Percentiles rank a stretch among this genome's conserved stretches.
Evolutionary conservation across 2,888 invertebrate species (phyloP).

Genomic region (Dryococelus australis): DNA sequence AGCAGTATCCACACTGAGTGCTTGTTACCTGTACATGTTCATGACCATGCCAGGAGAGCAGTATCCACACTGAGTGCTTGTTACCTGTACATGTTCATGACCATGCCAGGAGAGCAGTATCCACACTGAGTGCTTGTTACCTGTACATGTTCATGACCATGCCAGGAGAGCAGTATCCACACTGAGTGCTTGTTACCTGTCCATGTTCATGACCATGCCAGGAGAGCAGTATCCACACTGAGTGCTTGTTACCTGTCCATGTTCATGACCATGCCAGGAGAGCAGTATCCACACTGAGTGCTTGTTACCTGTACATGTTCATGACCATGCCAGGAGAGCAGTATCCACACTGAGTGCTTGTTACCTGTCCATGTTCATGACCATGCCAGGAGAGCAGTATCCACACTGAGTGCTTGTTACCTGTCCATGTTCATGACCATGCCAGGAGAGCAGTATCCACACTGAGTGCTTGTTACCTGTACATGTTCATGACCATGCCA

Average conservation of each 20-base stretch:
- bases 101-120: constrained; percentile 79
- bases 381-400: constrained; percentile 79
- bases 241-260: constrained; percentile 78
- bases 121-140: constrained; percentile 80
- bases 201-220: constrained; percentile 81
- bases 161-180: constrained; percentile 79
- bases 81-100: constrained; percentile 81
- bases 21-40: constrained; percentile 81
- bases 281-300: constrained; percentile 78
- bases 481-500: constrained; percentile 81
- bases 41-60: constrained; percentile 82
- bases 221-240: constrained; percentile 81
- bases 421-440: constrained; percentile 81
- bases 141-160: constrained; percentile 81
- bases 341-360: constrained; percentile 77
- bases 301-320: constrained; percentile 81
- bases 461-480: constrained; percentile 77
- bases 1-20: constrained; percentile 78
- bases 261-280: constrained; percentile 80
- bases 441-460: constrained; percentile 79
- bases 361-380: constrained; percentile 81
- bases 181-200: constrained; percentile 77
- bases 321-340: constrained; percentile 82
- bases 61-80: constrained; percentile 77
- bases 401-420: constrained; percentile 80